A percentile compares a stretch with the other conserved stretches of the same genome.
Evolutionary conservation across 2,113 vertebrate genomes (phyloP).

Genomic region (Erythrocercus mccallii): DNA sequence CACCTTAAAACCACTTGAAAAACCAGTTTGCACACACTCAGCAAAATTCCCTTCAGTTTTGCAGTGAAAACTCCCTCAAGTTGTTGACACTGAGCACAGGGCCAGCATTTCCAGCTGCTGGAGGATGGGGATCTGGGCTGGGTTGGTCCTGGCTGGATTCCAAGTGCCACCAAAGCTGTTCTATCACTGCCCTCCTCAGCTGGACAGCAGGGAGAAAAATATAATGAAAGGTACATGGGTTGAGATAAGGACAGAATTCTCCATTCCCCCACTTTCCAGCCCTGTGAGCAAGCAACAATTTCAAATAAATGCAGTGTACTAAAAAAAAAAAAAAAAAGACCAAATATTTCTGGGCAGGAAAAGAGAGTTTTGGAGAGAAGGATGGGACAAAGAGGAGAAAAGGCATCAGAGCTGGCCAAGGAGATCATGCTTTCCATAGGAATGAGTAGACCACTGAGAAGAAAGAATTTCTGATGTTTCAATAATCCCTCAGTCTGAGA

Average conservation of each 20-base stretch:
- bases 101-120: neutral
- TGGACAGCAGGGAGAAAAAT: neutral
- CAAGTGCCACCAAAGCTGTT: neutral
- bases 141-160: neutral
- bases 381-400: neutral
- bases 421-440: neutral
- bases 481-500: neutral
- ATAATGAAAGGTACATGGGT: neutral
- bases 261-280: neutral
- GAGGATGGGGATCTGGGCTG: neutral
- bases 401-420: neutral
- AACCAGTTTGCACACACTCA: neutral
- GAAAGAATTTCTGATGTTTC: neutral
- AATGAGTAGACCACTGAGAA: neutral
- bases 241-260: neutral
- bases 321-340: neutral
- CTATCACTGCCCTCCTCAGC: neutral
- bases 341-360: neutral
- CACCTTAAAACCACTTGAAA: neutral
- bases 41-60: neutral
- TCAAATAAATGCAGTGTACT: neutral
- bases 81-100: neutral
- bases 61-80: neutral
- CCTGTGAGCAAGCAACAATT: neutral
- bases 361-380: neutral